Evolutionary conservation across 2,113 vertebrate species (phyloP), one percentile per base, ranked within the genome.

Genomic region (Phalacrocorax carbo): DNA sequence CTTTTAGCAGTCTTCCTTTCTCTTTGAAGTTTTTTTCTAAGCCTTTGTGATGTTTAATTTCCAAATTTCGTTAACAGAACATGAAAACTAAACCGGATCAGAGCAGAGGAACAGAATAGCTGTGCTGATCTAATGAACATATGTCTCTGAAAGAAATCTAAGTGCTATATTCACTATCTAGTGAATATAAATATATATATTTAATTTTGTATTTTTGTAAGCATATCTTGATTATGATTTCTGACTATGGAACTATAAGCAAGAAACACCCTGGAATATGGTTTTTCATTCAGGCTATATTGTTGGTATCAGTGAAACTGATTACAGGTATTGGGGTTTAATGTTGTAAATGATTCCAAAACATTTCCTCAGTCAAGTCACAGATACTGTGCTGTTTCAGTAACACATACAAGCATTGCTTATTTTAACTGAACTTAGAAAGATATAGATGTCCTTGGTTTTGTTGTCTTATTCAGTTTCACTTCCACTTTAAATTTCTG

Each of bases 11-110:
- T 70, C 80, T 90, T 90, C 18, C 12, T 90, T 92, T 94, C 71
- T 15, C 78, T 96, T 94, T 96, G 86, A 90, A 90, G 64, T 71
- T 90, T 73, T 10, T 54, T 94, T 83, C 58, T 42, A 78, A 94
- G 25, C 11, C 4, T 86, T 81, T 84, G 20, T 79, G 55, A 71
- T 79, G 60, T 88, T 90, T 3, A 64, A 68, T 83, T 88, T 96
- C 76, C 3, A 13, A 93, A 92, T 86, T 81, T 81, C 21, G 9
- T 72, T 93, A 90, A 82, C 75, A 73, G 68, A 86, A 64, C 26
- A 68, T 57, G 55, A 86, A 96, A 94, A 69, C 23, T 40, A 54
- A 86, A 87, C 32, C 1, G 0, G 5, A 46, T 65, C 30, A 36
- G 32, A 62, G 16, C 21, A 32, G 10, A 81, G 26, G 81, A 82